Conservation (phyloP, 2,797 vertebrate genomes). For the Argya squamiceps region DNA sequence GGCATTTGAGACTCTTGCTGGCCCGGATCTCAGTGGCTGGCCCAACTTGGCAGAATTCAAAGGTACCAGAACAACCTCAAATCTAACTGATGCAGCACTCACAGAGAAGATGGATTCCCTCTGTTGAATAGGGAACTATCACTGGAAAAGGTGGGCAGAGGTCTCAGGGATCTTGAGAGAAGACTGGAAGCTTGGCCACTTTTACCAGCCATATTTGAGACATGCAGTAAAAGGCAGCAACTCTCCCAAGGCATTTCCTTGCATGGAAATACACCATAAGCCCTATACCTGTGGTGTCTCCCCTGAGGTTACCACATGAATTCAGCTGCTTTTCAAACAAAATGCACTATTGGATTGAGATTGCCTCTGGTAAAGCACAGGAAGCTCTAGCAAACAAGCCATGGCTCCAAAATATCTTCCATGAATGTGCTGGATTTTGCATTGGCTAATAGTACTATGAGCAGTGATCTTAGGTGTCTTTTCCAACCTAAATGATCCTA, state of each 20-base stretch:
- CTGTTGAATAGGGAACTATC: not conserved
- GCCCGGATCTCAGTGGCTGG: not conserved
- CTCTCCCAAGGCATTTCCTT: not conserved
- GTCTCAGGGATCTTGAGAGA: not conserved
- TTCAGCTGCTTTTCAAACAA: not conserved
- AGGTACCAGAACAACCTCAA: not conserved
- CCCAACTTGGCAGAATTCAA: not conserved
- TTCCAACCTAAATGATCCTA: not conserved
- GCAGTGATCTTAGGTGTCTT: not conserved
- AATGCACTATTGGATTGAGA: not conserved
- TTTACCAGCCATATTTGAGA: not conserved
- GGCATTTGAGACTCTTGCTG: not conserved
- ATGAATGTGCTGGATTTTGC: fast-evolving
- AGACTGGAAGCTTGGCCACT: not conserved
- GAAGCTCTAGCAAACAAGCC: not conserved
- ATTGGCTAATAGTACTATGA: not conserved
- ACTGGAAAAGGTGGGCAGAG: not conserved
- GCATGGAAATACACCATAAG: fast-evolving
- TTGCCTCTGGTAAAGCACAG: not conserved
- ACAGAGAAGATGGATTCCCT: not conserved
- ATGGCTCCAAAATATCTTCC: not conserved
- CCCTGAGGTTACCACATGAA: not conserved
- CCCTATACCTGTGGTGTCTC: not conserved
- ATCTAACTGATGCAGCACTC: not conserved
- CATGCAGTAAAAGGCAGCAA: no score